Evolutionary conservation across 2,797 vertebrate genomes (phyloP).

Genomic region (Danio jaintianensis): DNA sequence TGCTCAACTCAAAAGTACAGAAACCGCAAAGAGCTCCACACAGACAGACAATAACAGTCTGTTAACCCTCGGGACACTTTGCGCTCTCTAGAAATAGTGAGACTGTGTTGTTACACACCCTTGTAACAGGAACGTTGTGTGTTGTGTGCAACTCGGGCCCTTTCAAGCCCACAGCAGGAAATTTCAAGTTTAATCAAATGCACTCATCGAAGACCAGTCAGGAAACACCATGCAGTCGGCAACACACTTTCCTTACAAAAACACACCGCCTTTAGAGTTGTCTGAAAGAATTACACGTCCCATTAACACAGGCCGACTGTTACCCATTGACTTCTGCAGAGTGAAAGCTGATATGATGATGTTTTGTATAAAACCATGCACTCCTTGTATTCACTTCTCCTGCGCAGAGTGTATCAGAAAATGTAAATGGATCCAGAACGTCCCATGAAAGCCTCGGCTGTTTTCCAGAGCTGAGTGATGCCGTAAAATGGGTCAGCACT

Average conservation of each 20-base stretch:
- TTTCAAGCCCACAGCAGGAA: constrained; percentile 15
- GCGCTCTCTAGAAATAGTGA: neutral
- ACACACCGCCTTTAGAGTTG: neutral
- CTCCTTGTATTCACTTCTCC: neutral
- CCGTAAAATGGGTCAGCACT: neutral
- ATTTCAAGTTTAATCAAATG: constrained; percentile 26
- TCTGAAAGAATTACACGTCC: neutral
- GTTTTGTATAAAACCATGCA: neutral
- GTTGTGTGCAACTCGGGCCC: neutral
- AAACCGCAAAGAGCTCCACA: neutral
- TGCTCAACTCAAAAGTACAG: neutral
- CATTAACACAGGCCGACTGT: neutral
- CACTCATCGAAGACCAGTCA: neutral
- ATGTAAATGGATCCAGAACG: neutral
- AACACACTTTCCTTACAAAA: neutral
- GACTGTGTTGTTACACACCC: neutral
- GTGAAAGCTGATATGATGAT: constrained; percentile 2
- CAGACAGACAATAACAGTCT: neutral
- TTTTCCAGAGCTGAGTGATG: neutral
- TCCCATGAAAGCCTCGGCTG: neutral
- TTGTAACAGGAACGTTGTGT: neutral
- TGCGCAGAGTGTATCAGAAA: neutral
- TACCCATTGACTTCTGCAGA: neutral
- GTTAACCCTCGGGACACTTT: neutral
- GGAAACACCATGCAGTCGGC: neutral